These are phyloP conservation scores for Carabus problematicus DNA, from an alignment of 2,888 invertebrate species.

Conservation along the genomic window DNA sequence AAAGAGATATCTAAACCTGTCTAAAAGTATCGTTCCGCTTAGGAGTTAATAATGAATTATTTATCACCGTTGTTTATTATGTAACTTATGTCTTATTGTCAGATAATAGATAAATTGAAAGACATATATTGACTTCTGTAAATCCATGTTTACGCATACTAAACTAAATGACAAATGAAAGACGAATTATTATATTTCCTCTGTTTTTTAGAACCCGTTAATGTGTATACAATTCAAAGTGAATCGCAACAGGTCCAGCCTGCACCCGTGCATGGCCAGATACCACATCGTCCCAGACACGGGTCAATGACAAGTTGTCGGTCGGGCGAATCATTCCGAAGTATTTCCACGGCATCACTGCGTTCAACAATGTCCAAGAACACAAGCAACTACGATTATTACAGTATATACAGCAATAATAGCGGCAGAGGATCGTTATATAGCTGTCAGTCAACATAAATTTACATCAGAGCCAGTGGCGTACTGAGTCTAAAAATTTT, in stretches of 20 bases:
- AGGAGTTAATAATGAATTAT: too few species aligned
- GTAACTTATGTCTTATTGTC: too few species aligned
- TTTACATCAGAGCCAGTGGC: too few species aligned
- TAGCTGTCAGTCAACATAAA: slow-evolving; percentile 13
- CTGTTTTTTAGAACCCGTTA: slow-evolving; percentile 18
- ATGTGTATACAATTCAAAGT: slow-evolving; percentile 12
- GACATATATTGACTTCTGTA: too few species aligned
- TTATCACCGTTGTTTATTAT: too few species aligned
- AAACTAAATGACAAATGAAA: too few species aligned
- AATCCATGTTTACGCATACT: too few species aligned
- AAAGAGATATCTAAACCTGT: too few species aligned
- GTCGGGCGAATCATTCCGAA: slow-evolving; percentile 23
- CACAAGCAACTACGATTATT: slow-evolving; percentile 31
- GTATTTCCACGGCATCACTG: slow-evolving; percentile 27
- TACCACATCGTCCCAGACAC: slow-evolving; percentile 6
- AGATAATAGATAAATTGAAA: too few species aligned
- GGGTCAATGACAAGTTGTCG: slow-evolving; percentile 24
- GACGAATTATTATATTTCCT: not conserved
- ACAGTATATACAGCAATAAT: slow-evolving; percentile 34
- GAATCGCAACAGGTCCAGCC: slow-evolving; percentile 1
- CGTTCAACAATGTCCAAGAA: slow-evolving; percentile 25
- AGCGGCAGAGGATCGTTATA: slow-evolving; percentile 26
- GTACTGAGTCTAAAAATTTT: too few species aligned
- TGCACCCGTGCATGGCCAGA: not conserved
- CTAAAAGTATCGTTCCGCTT: too few species aligned